Conservation (phyloP, 2,113 vertebrate genomes). For the Perognathus longimembris region DNA sequence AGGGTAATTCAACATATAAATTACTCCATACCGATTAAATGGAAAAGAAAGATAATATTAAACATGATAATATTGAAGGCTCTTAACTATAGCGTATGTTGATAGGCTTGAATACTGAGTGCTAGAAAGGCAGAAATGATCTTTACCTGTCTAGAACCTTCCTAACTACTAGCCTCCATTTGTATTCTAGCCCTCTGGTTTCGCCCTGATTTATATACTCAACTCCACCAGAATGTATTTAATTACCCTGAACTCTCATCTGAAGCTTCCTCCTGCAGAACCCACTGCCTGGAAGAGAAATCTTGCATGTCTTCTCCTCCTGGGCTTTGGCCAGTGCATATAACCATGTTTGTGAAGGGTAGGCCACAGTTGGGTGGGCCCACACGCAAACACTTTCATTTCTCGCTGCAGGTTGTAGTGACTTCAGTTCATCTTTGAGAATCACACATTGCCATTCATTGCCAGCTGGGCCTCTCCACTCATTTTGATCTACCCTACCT, state of each 20-base stretch:
- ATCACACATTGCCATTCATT: background rate
- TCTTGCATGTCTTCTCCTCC: background rate
- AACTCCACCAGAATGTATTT: background rate
- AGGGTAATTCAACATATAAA: background rate
- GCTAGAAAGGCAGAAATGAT: background rate
- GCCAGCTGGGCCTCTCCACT: background rate
- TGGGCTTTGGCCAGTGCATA: background rate
- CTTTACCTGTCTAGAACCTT: background rate
- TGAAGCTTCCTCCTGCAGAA: background rate
- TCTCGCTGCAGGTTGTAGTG: background rate
- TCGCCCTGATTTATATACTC: background rate
- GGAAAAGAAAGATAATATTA: background rate
- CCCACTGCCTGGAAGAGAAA: background rate
- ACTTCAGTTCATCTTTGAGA: background rate
- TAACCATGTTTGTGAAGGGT: background rate
- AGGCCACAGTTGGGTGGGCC: too few relatives aligned
- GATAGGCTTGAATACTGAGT: background rate
- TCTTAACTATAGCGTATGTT: background rate
- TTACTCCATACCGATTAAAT: too few relatives aligned
- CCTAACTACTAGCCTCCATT: background rate
- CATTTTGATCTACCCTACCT: background rate
- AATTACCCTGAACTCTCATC: background rate
- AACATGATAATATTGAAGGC: background rate
- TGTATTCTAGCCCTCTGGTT: slow-evolving; percentile 37
- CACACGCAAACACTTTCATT: background rate